phyloP scores from a whole-genome alignment of 2,797 vertebrate species.

The Sitta carolinensis region DNA sequence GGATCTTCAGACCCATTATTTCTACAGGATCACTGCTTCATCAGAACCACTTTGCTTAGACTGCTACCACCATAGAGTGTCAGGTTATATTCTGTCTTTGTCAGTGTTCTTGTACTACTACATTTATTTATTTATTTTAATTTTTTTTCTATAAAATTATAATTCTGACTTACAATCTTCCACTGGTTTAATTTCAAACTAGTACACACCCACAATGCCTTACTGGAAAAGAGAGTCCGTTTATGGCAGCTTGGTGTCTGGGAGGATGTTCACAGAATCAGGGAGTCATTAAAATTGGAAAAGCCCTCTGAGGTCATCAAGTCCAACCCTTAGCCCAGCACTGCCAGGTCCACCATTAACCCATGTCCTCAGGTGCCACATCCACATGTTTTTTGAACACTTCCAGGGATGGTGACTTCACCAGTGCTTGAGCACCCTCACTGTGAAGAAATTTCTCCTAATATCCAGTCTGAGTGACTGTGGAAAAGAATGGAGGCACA shows the following conservation, averaged over 20 bases:
- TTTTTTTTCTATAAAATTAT: too few relatives aligned
- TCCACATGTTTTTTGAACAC: not conserved
- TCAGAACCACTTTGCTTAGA: too few relatives aligned
- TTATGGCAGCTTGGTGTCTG: not conserved
- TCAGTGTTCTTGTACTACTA: too few relatives aligned
- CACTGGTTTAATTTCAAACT: too few relatives aligned
- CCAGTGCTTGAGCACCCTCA: not conserved
- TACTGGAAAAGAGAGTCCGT: not conserved
- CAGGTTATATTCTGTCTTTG: too few relatives aligned
- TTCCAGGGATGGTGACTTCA: not conserved
- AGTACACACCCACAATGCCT: not conserved
- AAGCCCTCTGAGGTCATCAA: not conserved
- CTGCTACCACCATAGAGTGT: too few relatives aligned
- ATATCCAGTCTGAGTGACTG: not conserved
- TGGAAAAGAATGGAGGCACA: not conserved
- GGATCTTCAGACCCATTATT: too few relatives aligned
- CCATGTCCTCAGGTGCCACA: not conserved
- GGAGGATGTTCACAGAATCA: not conserved
- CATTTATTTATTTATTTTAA: too few relatives aligned
- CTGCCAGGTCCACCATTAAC: not conserved
- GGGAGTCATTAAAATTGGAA: not conserved
- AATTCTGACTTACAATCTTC: too few relatives aligned
- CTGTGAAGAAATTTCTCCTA: not conserved
- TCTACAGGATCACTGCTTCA: too few relatives aligned
- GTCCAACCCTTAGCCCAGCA: not conserved